Base-by-base conservation (phyloP, 2,113 vertebrate genomes). In the Collichthys lucidus region DNA sequence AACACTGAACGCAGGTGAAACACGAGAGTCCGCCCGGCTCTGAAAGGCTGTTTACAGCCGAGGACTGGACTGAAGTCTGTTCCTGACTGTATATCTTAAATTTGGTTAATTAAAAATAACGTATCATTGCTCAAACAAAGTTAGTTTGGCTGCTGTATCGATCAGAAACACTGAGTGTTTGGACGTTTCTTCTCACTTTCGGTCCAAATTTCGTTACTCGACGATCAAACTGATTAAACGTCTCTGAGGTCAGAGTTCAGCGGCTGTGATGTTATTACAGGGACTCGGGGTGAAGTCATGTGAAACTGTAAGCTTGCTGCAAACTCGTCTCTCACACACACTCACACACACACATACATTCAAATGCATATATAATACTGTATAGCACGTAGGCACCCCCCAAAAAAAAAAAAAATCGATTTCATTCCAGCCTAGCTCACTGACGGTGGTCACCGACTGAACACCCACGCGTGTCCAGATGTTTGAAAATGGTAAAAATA, bases 401-500 rank as follows among this genome's bases (percentile, higher is more conserved):
- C n/a, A n/a, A n/a, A n/a, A n/a, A n/a, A n/a, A n/a, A n/a, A 40
- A 29, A 35, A 16, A 49, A 56, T 68, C 70, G 67, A 76, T 53
- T 44, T 83, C 68, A 73, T 79, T 86, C 75, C 66, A 50, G 78
- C 73, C 65, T 85, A 79, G 31, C 66, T 64, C 42, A 62, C 74
- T 80, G 42, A 52, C 46, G 50, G 76, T 76, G 78, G 55, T 79
- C 77, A 68, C 79, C 72, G 79, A 74, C 82, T 55, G 74, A 84
- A 74, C 56, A 53, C 67, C 76, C 85, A 73, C 74, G 61, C 63
- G 2, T 71, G 60, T 11, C 71, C 68, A 80, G 67, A 84, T 64
- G 8, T 82, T 84, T 68, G 42, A 83, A 91, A 90, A 90, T 63
- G 82, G 74, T 85, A 71, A 82, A 88, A 89, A 84, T 78, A 77